phyloP scores from a whole-genome alignment of 1,140 invertebrate genomes.

The Cydia fagiglandana region DNA sequence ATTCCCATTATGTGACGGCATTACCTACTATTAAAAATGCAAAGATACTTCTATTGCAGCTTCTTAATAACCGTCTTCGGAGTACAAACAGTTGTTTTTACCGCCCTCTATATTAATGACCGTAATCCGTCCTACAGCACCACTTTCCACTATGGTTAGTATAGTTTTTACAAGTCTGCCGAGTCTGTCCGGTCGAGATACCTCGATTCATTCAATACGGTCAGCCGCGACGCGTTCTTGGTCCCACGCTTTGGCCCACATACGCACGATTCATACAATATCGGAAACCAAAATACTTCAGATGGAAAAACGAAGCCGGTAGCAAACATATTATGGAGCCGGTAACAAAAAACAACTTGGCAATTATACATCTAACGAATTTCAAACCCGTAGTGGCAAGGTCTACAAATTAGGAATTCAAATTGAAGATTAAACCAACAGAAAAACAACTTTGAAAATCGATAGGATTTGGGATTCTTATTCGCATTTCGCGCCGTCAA shows the following conservation, averaged over 20 bases:
- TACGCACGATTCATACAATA: slow-evolving; percentile 53
- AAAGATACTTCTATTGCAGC: slow-evolving; percentile 25
- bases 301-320: slow-evolving; percentile 3
- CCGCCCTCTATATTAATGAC: slow-evolving; percentile 6
- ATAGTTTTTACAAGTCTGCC: slow-evolving; percentile 62
- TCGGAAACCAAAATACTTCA: not conserved
- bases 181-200: slow-evolving; percentile 72
- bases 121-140: slow-evolving; percentile 40
- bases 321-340: not conserved
- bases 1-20: slow-evolving; percentile 19
- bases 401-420: slow-evolving; percentile 14
- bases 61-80: slow-evolving; percentile 3
- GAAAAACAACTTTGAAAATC: slow-evolving; percentile 57
- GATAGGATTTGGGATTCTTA: slow-evolving; percentile 73
- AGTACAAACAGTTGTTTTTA: not conserved
- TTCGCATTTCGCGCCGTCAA: slow-evolving; percentile 70
- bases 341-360: not conserved
- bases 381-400: not conserved
- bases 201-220: slow-evolving; percentile 74
- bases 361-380: not conserved
- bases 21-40: slow-evolving; percentile 7
- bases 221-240: slow-evolving; percentile 62
- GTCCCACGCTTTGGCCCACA: slow-evolving; percentile 65
- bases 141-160: slow-evolving; percentile 45
- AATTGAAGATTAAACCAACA: slow-evolving; percentile 36